Base-by-base conservation (phyloP, 2,888 invertebrate species). In the Apamea sordens region DNA sequence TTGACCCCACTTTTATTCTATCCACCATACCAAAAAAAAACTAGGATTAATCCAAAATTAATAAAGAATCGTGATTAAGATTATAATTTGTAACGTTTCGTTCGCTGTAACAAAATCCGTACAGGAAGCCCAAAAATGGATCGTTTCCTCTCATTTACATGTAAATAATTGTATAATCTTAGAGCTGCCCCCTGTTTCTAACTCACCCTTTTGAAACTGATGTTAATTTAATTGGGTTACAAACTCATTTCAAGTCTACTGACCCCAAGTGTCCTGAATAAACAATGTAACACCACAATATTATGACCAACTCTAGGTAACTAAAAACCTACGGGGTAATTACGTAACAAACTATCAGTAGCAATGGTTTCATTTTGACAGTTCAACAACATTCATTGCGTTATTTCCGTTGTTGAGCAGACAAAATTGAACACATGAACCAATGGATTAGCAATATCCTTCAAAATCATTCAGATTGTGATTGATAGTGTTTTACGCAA, bases 161-260 rank as follows among this genome's bases (percentile, higher is more conserved):
- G 80, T 36, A 64, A 53, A 83, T 79, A 24, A 74, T 71, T 79
- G 59, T 72, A 75, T 80, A 79, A 84, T 80, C 63, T 47, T 32
- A 32, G 44, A 47, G 83, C 47, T 21, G 70, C 50, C 63, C 64
- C 44, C 28, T 15, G 44, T 44, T 79, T 41, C 61, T 24, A 72
- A 81, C 15, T 70, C 56, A n/a, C 59, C 64, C 24, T 65, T 79
- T 79, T 28, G 61, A 80, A 70, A 53, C 32, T 44, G 59, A 61
- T 65, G 47, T 70, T 63, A 61, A 50, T 63, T 32, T 68, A 79
- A 84, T 79, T 72, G 75, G 53, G 71, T 84, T 44, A 64, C 59
- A 50, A 70, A 83, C 63, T 44, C 50, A 44, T 63, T 65, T 63
- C 15, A 32, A 75, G 70, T 32, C 47, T 61, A 82, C 28, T 53